Base-by-base conservation (phyloP, 2,113 vertebrate species). In the Pampusana beccarii region DNA sequence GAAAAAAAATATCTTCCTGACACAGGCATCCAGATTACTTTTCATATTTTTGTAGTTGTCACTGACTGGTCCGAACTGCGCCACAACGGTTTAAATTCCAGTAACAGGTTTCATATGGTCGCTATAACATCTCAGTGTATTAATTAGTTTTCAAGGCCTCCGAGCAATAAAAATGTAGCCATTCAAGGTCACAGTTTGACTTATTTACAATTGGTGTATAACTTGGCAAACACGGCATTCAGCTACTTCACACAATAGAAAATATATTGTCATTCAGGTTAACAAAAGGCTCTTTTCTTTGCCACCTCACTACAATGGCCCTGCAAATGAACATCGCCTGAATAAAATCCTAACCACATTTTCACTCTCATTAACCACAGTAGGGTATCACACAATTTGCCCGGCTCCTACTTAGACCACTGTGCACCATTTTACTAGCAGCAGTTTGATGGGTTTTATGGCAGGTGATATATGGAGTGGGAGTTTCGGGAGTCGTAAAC, bases 361-460 rank as follows among this genome's bases (percentile, higher is more conserved):
- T 98, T 98, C 98, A 98, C 98, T 98, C 98, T 98, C 98, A 98
- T 98, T 98, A 98, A 98, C 98, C 98, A 98, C 98, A 98, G 98
- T 98, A 98, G 98, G 98, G 97, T 98, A 98, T 98, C 98, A 98
- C 97, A 98, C 98, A 98, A 98, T 98, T 98, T 98, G 98, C 98
- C 98, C 95, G 95, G 97, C 97, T 98, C 97, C 98, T 98, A 97
- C 97, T 97, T 98, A 97, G 97, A 98, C 97, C 97, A 98, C 98
- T 98, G 97, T 98, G 96, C 98, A 98, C 97, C 98, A 97, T 98
- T 98, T 98, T 98, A 98, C 98, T 97, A 98, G 98, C 98, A 98
- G 98, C 98, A 97, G 97, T 98, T 98, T 98, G 98, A 98, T 98
- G 98, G 97, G 98, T 98, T 98, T 98, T 98, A 98, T 98, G 98